Evolutionary conservation across 2,113 vertebrate species (phyloP).

Genomic region (Silurus asotus): DNA sequence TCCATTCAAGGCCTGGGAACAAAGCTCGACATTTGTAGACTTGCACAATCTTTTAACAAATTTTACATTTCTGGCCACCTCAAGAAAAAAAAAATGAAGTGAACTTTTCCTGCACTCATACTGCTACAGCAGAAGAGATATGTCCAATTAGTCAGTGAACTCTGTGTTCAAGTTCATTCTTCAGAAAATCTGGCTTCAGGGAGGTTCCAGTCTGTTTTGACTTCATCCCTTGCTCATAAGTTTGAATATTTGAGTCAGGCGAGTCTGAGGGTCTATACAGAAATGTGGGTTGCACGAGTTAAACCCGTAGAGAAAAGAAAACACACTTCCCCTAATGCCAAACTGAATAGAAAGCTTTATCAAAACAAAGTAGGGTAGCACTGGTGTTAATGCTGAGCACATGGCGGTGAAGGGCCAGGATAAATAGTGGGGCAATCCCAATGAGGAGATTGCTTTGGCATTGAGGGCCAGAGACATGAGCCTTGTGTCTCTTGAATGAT

Average conservation of each 20-base stretch:
- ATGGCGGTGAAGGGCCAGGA: constrained; percentile 24
- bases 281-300: neutral
- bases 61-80: neutral
- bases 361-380: constrained; percentile 22
- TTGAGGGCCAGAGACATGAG: constrained; percentile 9
- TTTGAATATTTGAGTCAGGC: constrained; percentile 21
- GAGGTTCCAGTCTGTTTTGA: constrained; percentile 24
- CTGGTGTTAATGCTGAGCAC: constrained; percentile 4
- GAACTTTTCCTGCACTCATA: constrained; percentile 11
- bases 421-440: constrained; percentile 30
- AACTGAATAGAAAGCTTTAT: constrained; percentile 8
- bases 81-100: constrained; percentile 2
- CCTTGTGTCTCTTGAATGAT: constrained; percentile 32
- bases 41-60: neutral
- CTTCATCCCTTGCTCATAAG: constrained; percentile 18
- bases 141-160: constrained; percentile 27
- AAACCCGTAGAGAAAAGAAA: neutral
- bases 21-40: neutral
- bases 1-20: neutral
- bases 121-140: constrained; percentile 8
- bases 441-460: constrained; percentile 45
- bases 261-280: constrained; percentile 12
- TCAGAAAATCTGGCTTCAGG: neutral
- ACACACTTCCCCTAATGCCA: neutral
- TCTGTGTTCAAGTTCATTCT: neutral